A percentile compares a stretch with the other conserved stretches of the same genome.
Conservation (phyloP, 2,113 vertebrate genomes). For the Nycticebus coucang region DNA sequence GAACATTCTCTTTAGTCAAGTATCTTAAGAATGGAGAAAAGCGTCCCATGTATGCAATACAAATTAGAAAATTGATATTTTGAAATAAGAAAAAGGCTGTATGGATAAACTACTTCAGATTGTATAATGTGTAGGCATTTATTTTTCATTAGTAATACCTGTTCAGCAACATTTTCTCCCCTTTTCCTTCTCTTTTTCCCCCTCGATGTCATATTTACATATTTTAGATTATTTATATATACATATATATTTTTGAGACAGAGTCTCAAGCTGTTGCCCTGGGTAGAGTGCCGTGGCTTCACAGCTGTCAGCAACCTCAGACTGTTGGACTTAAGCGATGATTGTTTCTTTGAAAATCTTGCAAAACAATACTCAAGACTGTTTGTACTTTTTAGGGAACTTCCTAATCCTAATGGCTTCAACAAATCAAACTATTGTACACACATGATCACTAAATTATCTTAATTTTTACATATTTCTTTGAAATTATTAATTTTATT, state of each 20-base stretch:
- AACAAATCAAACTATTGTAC: not conserved
- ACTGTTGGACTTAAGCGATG: not conserved
- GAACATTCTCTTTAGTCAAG: too few relatives aligned
- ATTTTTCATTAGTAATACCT: not conserved
- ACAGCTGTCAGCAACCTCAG: too few relatives aligned
- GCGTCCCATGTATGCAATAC: too few relatives aligned
- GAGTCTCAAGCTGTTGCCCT: too few relatives aligned
- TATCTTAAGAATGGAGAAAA: too few relatives aligned
- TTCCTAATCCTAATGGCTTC: not conserved
- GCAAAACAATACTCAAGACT: not conserved
- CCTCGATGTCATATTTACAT: not conserved
- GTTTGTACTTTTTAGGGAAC: not conserved
- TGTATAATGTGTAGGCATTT: not conserved
- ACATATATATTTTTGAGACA: too few relatives aligned
- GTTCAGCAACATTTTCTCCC: not conserved
- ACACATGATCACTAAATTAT: not conserved
- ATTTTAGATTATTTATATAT: conserved; percentile 48
- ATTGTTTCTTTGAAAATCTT: conserved; percentile 60
- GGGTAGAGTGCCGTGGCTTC: too few relatives aligned
- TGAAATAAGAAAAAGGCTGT: not conserved
- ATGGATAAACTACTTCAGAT: not conserved
- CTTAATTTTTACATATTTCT: not conserved
- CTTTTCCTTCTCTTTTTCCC: not conserved
- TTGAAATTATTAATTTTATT: not conserved
- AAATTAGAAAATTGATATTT: not conserved